Percentiles rank a stretch among this genome's conserved stretches.
Evolutionary conservation across 2,113 vertebrate genomes (phyloP).

Genomic region (Notiomystis cincta): DNA sequence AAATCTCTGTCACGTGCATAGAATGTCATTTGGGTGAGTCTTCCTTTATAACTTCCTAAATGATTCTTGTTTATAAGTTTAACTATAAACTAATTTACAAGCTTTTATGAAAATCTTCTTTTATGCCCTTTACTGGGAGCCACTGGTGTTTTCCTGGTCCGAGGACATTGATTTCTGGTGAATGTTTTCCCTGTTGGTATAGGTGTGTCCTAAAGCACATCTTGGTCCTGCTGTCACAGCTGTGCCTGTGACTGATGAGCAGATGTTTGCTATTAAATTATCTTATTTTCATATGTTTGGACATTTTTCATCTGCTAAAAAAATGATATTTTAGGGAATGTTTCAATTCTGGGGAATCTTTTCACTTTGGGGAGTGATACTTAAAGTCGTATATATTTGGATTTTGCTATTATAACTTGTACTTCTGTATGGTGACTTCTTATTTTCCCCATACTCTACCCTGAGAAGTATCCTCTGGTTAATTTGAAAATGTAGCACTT

Average conservation of each 20-base stretch:
- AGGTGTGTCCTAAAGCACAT: background rate
- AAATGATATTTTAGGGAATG: background rate
- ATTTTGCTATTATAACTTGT: background rate
- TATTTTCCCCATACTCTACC: background rate
- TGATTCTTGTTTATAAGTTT: background rate
- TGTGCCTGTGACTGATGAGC: background rate
- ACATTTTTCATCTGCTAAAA: background rate
- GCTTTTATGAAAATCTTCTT: background rate
- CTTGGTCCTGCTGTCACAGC: background rate
- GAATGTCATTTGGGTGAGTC: background rate
- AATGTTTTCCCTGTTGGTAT: background rate
- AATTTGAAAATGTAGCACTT: background rate
- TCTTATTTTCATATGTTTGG: background rate
- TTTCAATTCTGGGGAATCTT: background rate
- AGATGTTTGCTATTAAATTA: background rate
- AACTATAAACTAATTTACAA: background rate
- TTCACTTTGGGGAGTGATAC: background rate
- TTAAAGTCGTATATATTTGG: background rate
- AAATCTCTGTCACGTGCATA: background rate
- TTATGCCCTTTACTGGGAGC: background rate
- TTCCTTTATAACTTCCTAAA: background rate
- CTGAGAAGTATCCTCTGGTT: background rate
- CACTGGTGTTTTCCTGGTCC: background rate
- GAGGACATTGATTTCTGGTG: background rate
- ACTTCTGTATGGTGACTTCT: background rate